phyloP scores from a whole-genome alignment of 1,140 invertebrate genomes.

The Diabrotica undecimpunctata region DNA sequence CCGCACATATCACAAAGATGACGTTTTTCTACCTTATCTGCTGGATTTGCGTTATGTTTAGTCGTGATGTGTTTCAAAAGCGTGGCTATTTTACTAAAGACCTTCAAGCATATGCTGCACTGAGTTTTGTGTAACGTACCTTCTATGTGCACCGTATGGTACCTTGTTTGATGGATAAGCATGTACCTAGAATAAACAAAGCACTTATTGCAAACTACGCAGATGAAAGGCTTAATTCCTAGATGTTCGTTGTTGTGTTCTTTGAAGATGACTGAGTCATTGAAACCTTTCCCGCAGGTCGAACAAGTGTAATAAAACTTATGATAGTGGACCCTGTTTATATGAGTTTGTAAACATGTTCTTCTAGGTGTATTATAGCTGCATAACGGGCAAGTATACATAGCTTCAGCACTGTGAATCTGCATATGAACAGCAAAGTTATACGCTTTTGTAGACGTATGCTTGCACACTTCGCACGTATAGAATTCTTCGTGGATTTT shows the following conservation, averaged over 20 bases:
- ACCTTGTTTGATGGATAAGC: constrained; percentile 45
- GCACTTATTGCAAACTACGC: constrained; percentile 59
- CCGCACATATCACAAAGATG: constrained; percentile 46
- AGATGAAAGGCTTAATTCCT: constrained; percentile 64
- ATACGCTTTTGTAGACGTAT: constrained; percentile 33
- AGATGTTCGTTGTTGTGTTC: constrained; percentile 64
- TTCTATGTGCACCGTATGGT: constrained; percentile 47
- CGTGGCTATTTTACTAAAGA: constrained; percentile 48
- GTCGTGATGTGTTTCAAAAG: constrained; percentile 54
- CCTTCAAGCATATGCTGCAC: constrained; percentile 47
- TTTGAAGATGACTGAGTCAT: constrained; percentile 34
- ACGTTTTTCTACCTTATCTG: constrained; percentile 32
- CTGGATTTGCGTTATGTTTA: constrained; percentile 44
- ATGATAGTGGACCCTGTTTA: constrained; percentile 38
- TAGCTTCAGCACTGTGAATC: constrained; percentile 26
- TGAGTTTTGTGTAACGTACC: constrained; percentile 37
- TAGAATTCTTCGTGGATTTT: constrained; percentile 43
- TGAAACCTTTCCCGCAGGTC: constrained; percentile 53
- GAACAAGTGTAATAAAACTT: constrained; percentile 50
- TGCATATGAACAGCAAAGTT: constrained; percentile 35
- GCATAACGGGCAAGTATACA: constrained; percentile 35
- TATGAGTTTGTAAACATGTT: constrained; percentile 34
- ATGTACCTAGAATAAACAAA: constrained; percentile 48
- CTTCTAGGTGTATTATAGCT: constrained; percentile 32
- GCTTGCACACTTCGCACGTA: constrained; percentile 31